Evolutionary conservation across 2,888 invertebrate genomes (phyloP), one percentile per base, ranked within the genome.

Genomic region (Spisula solida): DNA sequence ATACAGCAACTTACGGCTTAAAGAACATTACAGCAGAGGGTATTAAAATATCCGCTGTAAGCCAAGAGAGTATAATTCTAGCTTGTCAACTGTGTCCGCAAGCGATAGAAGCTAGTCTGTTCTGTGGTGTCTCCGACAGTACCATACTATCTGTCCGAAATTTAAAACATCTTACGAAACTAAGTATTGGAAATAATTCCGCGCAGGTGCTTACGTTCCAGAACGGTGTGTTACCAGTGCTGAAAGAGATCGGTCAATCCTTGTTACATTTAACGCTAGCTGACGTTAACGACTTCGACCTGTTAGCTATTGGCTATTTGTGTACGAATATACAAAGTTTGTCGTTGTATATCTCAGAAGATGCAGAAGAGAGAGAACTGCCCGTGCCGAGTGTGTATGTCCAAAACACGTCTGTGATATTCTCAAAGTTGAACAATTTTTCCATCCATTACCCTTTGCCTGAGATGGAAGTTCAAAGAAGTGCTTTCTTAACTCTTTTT

Each of bases 161-260:
- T 29, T 56, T 91, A n/a, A 89, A 86, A 60, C 34, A 89, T 60
- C 60, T 91, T 31, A 82, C 41, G 47, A 84, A 47, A 29, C 83
- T 91, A 29, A 70, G 85, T 25, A 48, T 91, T 34, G 89, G 91
- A 56, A 88, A 87, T 29, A 86, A 78, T 70, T 70, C 25, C 25
- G 14, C 34, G 6, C 75, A 75, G 14, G 82, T 48, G 16, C 41
- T 90, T 47, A 86, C 88, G 0, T 90, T 92, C 84, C 79, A 81
- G 1, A 41, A 75, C 70, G 92, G 90, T 18, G 75, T 90, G 2
- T 70, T 90, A 14, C 88, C 88, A 25, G 86, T 90, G n/a, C 80
- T 92, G n/a, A 82, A 70, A 25, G 84, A 86, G 25, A 87, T 88
- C n/a, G 92, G 92, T 12, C 75, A 86, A n/a, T 87, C 89, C 78